A percentile compares a stretch with the other conserved stretches of the same genome.
Evolutionary conservation across 2,797 vertebrate genomes (phyloP).

Genomic region (Muscicapa comitata): DNA sequence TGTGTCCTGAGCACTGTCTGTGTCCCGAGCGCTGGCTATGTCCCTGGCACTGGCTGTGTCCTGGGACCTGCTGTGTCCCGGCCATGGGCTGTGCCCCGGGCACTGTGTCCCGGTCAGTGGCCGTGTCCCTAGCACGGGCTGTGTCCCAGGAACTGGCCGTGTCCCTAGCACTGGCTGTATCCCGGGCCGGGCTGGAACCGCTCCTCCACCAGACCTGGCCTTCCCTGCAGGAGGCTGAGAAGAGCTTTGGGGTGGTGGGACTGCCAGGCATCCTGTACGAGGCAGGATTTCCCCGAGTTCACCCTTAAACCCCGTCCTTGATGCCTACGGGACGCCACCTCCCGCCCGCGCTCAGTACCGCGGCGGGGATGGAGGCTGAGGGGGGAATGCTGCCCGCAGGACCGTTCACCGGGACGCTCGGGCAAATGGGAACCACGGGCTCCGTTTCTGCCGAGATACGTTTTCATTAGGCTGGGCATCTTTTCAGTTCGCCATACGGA

Average conservation of each 20-base stretch:
- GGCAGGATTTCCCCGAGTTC: neutral
- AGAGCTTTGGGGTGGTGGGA: neutral
- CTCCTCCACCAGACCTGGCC: neutral
- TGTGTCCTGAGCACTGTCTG: neutral
- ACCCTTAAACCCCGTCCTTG: no score
- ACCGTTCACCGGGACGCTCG: neutral
- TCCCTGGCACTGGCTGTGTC: no score
- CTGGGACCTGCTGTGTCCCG: no score
- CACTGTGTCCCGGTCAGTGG: accelerated
- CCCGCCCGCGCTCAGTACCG: neutral
- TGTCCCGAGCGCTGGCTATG: no score
- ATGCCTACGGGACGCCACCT: neutral
- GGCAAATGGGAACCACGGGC: neutral
- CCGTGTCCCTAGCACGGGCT: neutral
- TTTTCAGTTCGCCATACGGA: neutral
- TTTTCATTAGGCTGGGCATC: neutral
- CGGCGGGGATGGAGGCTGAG: neutral
- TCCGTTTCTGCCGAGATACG: neutral
- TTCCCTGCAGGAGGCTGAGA: neutral
- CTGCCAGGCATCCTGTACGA: neutral
- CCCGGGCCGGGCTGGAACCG: no score
- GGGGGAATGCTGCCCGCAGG: neutral
- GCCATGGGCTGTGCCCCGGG: accelerated
- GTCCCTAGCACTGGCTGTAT: no score
- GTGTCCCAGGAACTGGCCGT: accelerated